Evolutionary conservation across 2,113 vertebrate genomes (phyloP).

Genomic region (Talpa occidentalis): DNA sequence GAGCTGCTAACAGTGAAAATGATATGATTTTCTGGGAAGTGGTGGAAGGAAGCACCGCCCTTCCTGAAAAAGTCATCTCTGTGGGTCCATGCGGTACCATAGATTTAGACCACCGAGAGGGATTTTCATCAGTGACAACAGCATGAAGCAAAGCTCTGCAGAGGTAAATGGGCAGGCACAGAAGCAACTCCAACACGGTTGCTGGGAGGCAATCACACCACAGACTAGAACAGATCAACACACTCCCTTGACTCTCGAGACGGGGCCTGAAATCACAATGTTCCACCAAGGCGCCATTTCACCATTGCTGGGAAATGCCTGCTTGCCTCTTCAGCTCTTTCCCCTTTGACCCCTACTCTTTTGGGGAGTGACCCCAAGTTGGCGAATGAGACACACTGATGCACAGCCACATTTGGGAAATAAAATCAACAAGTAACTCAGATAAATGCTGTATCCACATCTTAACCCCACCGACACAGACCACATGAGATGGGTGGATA

Average conservation of each 20-base stretch:
- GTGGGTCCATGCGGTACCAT: background rate
- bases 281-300: accelerated
- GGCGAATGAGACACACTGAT: background rate
- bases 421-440: background rate
- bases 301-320: accelerated
- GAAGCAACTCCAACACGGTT: background rate
- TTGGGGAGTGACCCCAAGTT: background rate
- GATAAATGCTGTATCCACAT: background rate
- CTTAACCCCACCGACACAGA: background rate
- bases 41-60: background rate
- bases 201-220: background rate
- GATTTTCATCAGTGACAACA: constrained; percentile 60
- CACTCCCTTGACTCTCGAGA: background rate
- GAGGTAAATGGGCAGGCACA: constrained; percentile 23
- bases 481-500: background rate
- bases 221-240: background rate
- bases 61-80: constrained; percentile 21
- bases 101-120: background rate
- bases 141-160: background rate
- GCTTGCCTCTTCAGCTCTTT: background rate
- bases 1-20: constrained; percentile 51
- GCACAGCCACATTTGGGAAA: background rate
- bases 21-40: constrained; percentile 54
- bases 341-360: background rate
- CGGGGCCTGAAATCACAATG: background rate